These are phyloP conservation scores for Sorex maritimensis DNA, from an alignment of 2,797 vertebrate genomes.

Conservation along the genomic window DNA sequence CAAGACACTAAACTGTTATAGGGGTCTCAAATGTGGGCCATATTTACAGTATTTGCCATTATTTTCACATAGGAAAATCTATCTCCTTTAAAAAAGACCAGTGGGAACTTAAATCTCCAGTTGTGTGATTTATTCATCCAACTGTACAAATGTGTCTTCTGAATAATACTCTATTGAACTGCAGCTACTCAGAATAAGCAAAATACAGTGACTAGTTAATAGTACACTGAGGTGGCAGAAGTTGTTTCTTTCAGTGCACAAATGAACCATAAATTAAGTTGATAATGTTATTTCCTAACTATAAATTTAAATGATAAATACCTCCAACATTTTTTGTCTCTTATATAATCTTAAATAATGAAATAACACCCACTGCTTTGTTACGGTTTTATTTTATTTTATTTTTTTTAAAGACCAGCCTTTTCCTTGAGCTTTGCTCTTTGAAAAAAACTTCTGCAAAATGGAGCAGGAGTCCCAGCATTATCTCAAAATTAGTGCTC, in stretches of 20 bases:
- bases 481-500: not conserved
- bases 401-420: not conserved
- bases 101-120: constrained; percentile 40
- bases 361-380: not conserved
- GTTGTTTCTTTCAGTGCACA: constrained; percentile 57
- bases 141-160: constrained; percentile 56
- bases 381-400: not conserved
- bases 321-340: not conserved
- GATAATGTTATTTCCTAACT: constrained; percentile 66
- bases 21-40: not conserved
- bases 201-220: constrained; percentile 53
- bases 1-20: not conserved
- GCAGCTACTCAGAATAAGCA: constrained; percentile 48
- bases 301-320: constrained; percentile 61
- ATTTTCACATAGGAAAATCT: constrained; percentile 43
- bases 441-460: not conserved
- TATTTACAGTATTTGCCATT: constrained; percentile 17
- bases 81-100: not conserved
- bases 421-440: not conserved
- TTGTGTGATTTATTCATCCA: constrained; percentile 69
- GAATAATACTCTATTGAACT: not conserved
- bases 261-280: constrained; percentile 71
- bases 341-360: constrained; percentile 20
- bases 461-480: accelerated
- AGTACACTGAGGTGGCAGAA: not conserved